Evolutionary conservation across 2,113 vertebrate species (phyloP).

Genomic region (Prochilodus magdalenae): DNA sequence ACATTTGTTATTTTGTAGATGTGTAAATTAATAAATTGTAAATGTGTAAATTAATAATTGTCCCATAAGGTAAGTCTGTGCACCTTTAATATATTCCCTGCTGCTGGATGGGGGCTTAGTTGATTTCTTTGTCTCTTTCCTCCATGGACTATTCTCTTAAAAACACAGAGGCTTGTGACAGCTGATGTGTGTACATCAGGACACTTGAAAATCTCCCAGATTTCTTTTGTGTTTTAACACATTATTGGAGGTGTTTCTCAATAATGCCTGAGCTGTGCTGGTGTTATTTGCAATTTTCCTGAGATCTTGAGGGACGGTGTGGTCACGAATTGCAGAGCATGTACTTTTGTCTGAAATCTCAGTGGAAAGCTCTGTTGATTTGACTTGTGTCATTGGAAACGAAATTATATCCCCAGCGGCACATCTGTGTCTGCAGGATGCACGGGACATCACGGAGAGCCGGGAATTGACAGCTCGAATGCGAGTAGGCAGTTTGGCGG

Average conservation of each 20-base stretch:
- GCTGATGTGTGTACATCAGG: background rate
- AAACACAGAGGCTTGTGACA: no score
- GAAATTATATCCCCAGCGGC: background rate
- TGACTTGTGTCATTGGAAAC: background rate
- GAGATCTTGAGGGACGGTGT: background rate
- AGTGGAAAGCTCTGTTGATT: background rate
- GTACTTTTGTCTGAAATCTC: background rate
- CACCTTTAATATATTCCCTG: no score
- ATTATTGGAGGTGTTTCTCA: background rate
- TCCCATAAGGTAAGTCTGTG: no score
- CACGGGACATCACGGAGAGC: background rate
- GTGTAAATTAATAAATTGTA: no score
- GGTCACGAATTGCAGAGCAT: background rate
- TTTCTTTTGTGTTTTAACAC: background rate
- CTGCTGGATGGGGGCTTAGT: no score
- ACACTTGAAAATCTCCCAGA: background rate
- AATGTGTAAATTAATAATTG: no score
- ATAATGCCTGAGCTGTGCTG: no score
- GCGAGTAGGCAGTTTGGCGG: slow-evolving; percentile 14
- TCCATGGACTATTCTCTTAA: background rate
- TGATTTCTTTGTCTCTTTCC: background rate
- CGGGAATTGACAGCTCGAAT: slow-evolving; percentile 11
- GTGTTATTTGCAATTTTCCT: background rate
- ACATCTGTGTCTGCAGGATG: slow-evolving; percentile 6
- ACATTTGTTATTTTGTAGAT: no score